Conservation (phyloP, 2,888 invertebrate genomes). For the Pecten maximus region DNA sequence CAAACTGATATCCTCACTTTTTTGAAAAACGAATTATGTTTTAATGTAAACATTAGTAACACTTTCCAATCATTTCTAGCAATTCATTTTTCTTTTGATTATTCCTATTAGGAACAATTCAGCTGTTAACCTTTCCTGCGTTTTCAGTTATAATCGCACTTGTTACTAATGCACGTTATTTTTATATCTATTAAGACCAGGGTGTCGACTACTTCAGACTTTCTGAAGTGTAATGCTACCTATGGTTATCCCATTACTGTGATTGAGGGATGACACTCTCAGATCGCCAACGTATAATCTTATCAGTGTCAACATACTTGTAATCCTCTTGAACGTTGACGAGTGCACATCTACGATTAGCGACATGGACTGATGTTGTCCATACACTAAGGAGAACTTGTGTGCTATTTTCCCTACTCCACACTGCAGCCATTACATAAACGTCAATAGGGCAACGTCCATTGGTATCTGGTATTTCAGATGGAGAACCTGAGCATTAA, state of each 20-base stretch:
- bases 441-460: neutral
- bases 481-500: neutral
- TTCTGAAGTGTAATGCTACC: neutral
- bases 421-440: neutral
- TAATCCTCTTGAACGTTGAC: neutral
- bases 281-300: neutral
- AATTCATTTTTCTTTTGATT: too few relatives aligned
- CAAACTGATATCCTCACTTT: too few relatives aligned
- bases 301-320: constrained; percentile 25
- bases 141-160: too few relatives aligned
- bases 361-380: neutral
- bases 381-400: neutral
- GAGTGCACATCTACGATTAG: constrained; percentile 4
- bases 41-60: too few relatives aligned
- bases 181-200: neutral
- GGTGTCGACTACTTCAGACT: neutral
- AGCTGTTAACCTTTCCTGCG: too few relatives aligned
- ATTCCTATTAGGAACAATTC: too few relatives aligned
- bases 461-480: neutral
- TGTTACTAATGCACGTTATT: neutral
- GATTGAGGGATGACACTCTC: neutral
- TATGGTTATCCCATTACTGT: neutral
- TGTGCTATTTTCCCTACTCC: neutral
- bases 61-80: too few relatives aligned
- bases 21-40: too few relatives aligned